Evolutionary conservation across 2,113 vertebrate genomes (phyloP), one percentile per base, ranked within the genome.

Genomic region (Cololabis saira): DNA sequence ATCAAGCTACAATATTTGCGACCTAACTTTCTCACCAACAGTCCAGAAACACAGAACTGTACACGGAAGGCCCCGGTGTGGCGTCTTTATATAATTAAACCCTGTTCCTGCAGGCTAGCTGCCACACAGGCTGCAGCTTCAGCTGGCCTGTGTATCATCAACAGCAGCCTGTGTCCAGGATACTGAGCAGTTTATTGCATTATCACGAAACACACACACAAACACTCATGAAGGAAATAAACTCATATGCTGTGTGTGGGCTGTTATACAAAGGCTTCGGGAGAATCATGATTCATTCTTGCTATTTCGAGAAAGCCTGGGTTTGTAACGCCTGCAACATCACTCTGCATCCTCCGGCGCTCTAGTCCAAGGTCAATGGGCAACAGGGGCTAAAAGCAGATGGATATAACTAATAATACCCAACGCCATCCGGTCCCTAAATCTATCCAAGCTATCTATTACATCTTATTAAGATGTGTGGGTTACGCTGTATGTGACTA

Each of bases 141-240:
- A 86, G 90, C 80, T 87, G 87, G 83, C 77, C 82, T 74, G 86
- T 24, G 56, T 60, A 74, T 59, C 69, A 74, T 86, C 86, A 90
- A 83, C 85, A 86, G 76, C 71, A 76, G 83, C 63, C 67, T 73
- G 58, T 44, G 72, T 90, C 78, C 85, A 27, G 76, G 88, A 91
- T 83, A 76, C 85, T 10, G 61, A 64, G 74, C 48, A 58, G 65
- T 83, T 90, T 89, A 90, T 85, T 87, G 80, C 80, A 76, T 87
- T 85, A 89, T 78, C 57, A 60, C 56, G 68, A 82, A 67, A 76
- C 68, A 61, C 71, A 72, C 62, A 63, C 64, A 72, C 59, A 63
- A 61, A 65, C 22, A 41, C 57, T 13, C 58, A 67, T 13, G 45
- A 73, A 67, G 61, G 47, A 66, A 40, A 22, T 73, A 59, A 24